Evolutionary conservation across 2,888 invertebrate genomes (phyloP), one percentile per base, ranked within the genome.

Genomic region (Phragmatobia fuliginosa): DNA sequence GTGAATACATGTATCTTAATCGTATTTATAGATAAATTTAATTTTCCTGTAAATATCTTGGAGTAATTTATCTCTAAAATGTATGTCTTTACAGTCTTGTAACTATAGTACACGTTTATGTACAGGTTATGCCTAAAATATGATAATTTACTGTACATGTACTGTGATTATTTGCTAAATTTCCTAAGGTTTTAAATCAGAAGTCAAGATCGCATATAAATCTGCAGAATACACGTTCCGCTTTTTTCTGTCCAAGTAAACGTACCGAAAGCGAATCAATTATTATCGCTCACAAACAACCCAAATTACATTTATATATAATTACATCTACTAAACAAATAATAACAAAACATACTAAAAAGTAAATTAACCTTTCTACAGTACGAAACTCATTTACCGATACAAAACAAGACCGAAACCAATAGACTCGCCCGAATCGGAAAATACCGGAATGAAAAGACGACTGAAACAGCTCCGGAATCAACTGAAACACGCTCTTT

Each of bases 311-410:
- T 62, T n/a, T n/a, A n/a, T n/a, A n/a, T n/a, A n/a, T n/a, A n/a
- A n/a, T n/a, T n/a, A 79, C 81, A 77, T 80, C 85, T 79, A 82
- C 87, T 88, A 88, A 88, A 89, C 89, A 90, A 88, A 84, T 90
- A 77, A 75, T 78, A 85, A 88, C 87, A 88, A 89, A 89, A 87
- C 83, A 71, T 73, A 85, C 84, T 87, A 89, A 88, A 90, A 91
- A 91, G 88, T 90, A 92, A 94, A 93, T 94, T 91, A 93, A 91
- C 91, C 90, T 91, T 89, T 88, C 85, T 87, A 79, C 84, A 86
- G 81, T 86, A 86, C 87, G 90, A 91, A 94, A 92, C 92, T 93
- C 93, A 94, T 94, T 94, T 94, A 93, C 90, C 92, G 92, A 92
- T 93, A 94, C 92, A 91, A 93, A 92, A 93, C 90, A 87, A 89